Evolutionary conservation across 1,140 invertebrate species (phyloP), one percentile per base, ranked within the genome.

Genomic region (Venustaconcha ellipsiformis): DNA sequence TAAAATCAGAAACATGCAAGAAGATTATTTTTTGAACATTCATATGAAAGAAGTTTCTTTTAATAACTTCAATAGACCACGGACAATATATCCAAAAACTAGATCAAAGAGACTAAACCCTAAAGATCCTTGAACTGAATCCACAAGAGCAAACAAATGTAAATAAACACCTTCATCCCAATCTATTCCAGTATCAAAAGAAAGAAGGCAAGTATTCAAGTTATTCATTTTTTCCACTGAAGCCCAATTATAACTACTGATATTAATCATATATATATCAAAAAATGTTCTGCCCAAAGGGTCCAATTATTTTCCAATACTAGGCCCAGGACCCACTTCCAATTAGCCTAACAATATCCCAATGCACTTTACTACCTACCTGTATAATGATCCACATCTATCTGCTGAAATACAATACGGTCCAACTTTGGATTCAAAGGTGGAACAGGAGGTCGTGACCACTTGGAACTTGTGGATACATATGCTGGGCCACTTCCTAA

Each of bases 321-420:
- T 23, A 66, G 64, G 5, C 6, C 17, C 26, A 20, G n/a, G 26
- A 66, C 37, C 60, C 20, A 57, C 55, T 23, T 57, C 57, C 5
- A 30, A 26, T 60, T 63, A 60, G 20, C 60, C 8, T 15, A 73
- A 76, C 55, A 72, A n/a, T 15, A 18, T 55, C 13, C 55, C 23
- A 8, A n/a, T 60, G 56, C 20, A 55, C 13, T 55, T 18, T 57
- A 66, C 81, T 87, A 30, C 26, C 26, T 87, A 86, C 95, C 95
- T 87, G 93, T 93, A 85, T 98, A 99, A 91, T 97, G 93, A 88
- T 99, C 97, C 72, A 99, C 93, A 88, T 99, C 97, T 59, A 90
- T 78, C 72, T 90, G 89, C 62, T 90, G 88, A 70, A 90, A 89
- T 57, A 93, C 90, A 67, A 99, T 86, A 18, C 88, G 88, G 84